These are phyloP conservation scores for Pterophyllum scalare DNA, from an alignment of 2,113 vertebrate genomes.

Conservation along the genomic window DNA sequence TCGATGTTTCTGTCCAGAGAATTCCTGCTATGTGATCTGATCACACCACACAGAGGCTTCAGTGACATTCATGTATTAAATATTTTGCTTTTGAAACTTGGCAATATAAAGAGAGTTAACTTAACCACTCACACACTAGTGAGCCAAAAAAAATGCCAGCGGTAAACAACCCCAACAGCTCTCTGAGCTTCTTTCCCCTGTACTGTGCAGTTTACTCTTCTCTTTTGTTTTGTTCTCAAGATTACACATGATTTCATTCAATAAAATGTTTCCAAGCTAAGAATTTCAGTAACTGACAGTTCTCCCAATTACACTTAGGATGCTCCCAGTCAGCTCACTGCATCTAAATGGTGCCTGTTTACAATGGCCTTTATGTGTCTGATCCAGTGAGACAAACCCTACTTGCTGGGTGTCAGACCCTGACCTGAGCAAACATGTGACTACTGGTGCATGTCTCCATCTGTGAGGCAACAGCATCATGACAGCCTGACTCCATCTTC, in stretches of 20 bases:
- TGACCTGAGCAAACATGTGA: conserved; percentile 34
- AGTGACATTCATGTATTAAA: neutral
- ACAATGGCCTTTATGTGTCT: neutral
- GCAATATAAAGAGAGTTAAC: neutral
- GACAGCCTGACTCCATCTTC: conserved; percentile 63
- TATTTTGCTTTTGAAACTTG: neutral
- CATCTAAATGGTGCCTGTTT: neutral
- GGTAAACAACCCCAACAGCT: neutral
- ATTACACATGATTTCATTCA: neutral
- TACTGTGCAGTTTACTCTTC: neutral
- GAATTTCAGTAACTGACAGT: neutral
- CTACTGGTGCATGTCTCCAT: conserved; percentile 50
- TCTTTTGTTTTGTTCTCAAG: neutral
- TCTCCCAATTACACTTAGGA: neutral
- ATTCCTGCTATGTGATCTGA: neutral
- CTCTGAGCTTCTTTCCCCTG: neutral
- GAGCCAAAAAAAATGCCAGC: neutral
- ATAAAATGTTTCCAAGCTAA: neutral
- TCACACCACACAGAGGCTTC: neutral
- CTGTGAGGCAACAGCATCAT: conserved; percentile 57
- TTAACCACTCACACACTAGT: neutral
- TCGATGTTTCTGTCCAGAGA: neutral
- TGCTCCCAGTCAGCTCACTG: neutral
- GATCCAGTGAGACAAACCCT: conserved; percentile 8
- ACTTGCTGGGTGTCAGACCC: conserved; percentile 9